Percentiles rank a stretch among this genome's conserved stretches.
Evolutionary conservation across 1,140 invertebrate genomes (phyloP).

Genomic region (Drosophila lacertosa): DNA sequence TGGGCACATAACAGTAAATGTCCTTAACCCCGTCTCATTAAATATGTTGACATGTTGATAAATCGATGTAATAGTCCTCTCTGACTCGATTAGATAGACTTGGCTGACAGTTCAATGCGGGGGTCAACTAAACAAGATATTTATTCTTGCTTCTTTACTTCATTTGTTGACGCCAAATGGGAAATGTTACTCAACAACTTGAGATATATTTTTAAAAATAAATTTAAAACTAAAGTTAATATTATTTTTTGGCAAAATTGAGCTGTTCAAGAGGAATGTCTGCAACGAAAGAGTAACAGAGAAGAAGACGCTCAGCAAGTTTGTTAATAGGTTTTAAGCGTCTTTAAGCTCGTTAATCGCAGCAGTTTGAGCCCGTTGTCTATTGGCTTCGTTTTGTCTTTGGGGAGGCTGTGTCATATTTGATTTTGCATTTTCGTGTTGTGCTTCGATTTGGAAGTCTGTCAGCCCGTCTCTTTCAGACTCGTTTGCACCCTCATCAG

Average conservation of each 20-base stretch:
- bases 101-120: slow-evolving; percentile 3
- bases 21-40: slow-evolving; percentile 75
- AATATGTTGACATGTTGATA: slow-evolving; percentile 82
- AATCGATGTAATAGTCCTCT: slow-evolving; percentile 66
- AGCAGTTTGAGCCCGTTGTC: slow-evolving; percentile 13
- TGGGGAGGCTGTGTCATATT: slow-evolving; percentile 33
- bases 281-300: background rate
- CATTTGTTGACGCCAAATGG: background rate
- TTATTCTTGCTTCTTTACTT: too few relatives aligned
- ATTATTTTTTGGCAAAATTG: too few relatives aligned
- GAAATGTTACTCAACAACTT: too few relatives aligned
- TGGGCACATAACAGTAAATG: slow-evolving; percentile 44
- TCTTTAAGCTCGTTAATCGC: slow-evolving; percentile 40
- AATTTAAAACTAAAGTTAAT: too few relatives aligned
- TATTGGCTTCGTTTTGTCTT: slow-evolving; percentile 47
- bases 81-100: slow-evolving; percentile 16
- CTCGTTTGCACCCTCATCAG: slow-evolving; percentile 45
- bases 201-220: too few relatives aligned
- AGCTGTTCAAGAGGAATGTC: background rate
- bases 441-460: slow-evolving; percentile 35
- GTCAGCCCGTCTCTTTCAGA: background rate
- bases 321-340: slow-evolving; percentile 39
- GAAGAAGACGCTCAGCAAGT: background rate
- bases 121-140: background rate
- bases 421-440: slow-evolving; percentile 44